These are phyloP conservation scores for Perdita meconis DNA, from an alignment of 2,888 invertebrate species.

Conservation along the genomic window DNA sequence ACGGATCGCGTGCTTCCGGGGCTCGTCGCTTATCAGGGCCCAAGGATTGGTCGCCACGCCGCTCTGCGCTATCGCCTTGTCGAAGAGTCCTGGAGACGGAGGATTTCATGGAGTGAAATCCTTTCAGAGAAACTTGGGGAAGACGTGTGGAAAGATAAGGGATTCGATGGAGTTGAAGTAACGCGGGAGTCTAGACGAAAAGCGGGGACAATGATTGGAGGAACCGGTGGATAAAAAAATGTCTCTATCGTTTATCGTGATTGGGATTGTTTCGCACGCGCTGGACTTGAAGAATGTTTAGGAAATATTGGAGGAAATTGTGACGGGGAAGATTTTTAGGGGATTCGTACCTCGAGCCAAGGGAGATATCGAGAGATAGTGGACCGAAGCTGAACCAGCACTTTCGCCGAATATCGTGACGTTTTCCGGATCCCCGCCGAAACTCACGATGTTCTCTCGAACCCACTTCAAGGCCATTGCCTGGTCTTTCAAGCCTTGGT, in stretches of 20 bases:
- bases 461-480: constrained; percentile 74
- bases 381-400: constrained; percentile 70
- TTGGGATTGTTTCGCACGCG: no score
- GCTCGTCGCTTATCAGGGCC: not conserved
- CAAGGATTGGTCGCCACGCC: constrained; percentile 68
- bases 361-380: constrained; percentile 70
- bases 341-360: constrained; percentile 53
- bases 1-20: constrained; percentile 57
- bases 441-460: constrained; percentile 68
- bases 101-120: not conserved
- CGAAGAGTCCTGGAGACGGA: constrained; percentile 74
- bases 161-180: not conserved
- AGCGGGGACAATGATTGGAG: no score
- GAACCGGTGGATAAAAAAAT: no score
- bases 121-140: not conserved
- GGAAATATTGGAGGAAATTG: not conserved
- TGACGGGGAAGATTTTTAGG: no score
- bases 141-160: not conserved
- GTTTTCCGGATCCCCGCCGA: constrained; percentile 73
- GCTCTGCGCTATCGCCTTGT: constrained; percentile 79
- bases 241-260: no score
- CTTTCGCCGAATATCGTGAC: constrained; percentile 77
- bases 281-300: no score
- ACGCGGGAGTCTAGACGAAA: no score
- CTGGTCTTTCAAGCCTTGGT: constrained; percentile 77